Base-by-base conservation (phyloP, 2,888 invertebrate genomes). In the Himalopsyche anomala region DNA sequence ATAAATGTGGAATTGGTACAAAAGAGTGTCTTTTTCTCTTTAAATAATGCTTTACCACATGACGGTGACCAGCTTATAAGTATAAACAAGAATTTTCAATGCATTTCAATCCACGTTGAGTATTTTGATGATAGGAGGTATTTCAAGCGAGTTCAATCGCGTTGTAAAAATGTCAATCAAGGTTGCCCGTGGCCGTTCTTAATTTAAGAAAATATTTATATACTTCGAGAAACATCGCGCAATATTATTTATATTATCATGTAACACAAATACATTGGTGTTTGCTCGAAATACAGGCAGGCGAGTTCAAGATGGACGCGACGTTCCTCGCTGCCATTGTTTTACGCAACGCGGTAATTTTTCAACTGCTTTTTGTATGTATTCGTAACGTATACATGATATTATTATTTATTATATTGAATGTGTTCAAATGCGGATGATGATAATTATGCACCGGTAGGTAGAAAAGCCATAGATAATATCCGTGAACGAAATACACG, bases 351-450 rank as follows among this genome's bases (percentile, higher is more conserved):
- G 19, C 62, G n/a, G 19, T 62, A 62, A 19, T 19, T 62, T 62
- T 62, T 62, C 62, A 62, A 62, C 19, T 28, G 62, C 19, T 19
- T 62, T n/a, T 62, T 28, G 62, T 28, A 15, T 62, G 28, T 28
- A 62, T 62, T 19, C 62, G 62, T 62, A 6, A n/a, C n/a, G 19
- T 62, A 62, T n/a, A 62, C 62, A 28, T 62, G 19, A 9, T 62
- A 28, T 28, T 62, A 19, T 62, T 62, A 62, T 62, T 62, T 62
- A 62, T 62, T 19, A 62, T 62, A 62, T 62, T 62, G 62, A 19
- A 62, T 62, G 62, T 62, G 62, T 62, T 62, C 62, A 62, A 62
- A 62, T 19, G 62, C 62, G 62, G 62, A 62, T 62, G 62, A 62
- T 62, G 28, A 28, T 62, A 62, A 62, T 62, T 62, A 62, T 62